Conservation (phyloP, 2,797 vertebrate species). For the Morelia viridis region DNA sequence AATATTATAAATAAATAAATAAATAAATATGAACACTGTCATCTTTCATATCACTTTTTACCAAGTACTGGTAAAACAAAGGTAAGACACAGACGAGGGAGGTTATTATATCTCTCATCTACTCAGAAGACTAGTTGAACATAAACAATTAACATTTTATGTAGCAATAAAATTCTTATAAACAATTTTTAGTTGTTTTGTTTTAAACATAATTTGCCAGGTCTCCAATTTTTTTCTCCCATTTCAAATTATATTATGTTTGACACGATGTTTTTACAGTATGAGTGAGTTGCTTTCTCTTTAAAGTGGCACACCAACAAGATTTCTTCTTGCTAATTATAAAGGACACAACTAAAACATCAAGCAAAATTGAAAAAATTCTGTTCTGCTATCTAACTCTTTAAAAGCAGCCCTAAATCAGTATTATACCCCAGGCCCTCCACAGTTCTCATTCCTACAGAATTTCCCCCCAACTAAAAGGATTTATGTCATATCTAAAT, state of each 20-base stretch:
- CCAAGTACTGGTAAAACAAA: neutral
- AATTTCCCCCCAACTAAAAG: neutral
- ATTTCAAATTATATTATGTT: neutral
- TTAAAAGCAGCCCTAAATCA: neutral
- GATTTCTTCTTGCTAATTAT: neutral
- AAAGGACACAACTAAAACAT: neutral
- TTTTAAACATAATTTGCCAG: neutral
- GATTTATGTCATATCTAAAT: neutral
- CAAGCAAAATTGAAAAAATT: neutral
- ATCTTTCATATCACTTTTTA: neutral
- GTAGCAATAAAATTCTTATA: neutral
- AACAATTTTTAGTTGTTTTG: neutral
- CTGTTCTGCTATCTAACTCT: neutral
- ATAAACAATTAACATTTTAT: neutral
- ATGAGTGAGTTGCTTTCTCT: neutral
- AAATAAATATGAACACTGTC: neutral
- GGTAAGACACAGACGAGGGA: neutral
- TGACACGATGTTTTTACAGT: neutral
- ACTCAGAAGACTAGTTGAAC: neutral
- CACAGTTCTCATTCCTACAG: neutral
- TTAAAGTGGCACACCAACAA: neutral
- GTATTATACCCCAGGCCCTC: neutral
- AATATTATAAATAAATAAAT: no score
- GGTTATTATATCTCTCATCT: neutral
- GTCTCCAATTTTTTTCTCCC: neutral